Base-by-base conservation (phyloP, 2,797 vertebrate genomes). In the Poecilia velifera region DNA sequence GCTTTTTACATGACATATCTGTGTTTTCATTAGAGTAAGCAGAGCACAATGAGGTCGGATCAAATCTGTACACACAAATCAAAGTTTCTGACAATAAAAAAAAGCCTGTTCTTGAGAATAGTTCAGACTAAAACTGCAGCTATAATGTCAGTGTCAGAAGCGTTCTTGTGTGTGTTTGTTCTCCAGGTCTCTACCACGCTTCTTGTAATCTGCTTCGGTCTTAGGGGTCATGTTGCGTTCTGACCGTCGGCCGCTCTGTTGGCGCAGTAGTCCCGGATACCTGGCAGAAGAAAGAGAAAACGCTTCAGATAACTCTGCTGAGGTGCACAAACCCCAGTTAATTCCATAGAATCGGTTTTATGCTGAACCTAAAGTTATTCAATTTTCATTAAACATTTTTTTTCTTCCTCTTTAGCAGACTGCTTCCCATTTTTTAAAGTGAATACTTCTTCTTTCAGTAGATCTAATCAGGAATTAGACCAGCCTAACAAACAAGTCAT, bases 211-310 rank as follows among this genome's bases (percentile, higher is more conserved):
- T 25, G 45, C 22, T 68, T 78, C 45, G 0, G 34, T 28, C 73
- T 64, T 14, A 76, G 20, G 39, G 34, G 13, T 93, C 87, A 93
- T 66, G 14, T 84, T 51, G 76, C 12, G 39, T 79, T 92, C 41
- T 84, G 88, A 73, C 90, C 81, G 55, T 90, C 87, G 6, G 28
- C 88, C 55, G 2, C 73, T 10, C 76, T 83, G 84, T 88, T 94
- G 68, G 85, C 90, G 72, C 95, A 96, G 87, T 95, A 95, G 68
- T 95, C 91, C 86, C 85, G 84, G 83, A 96, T 78, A 83, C 92
- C 96, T 96, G 91, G 72, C 0, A 36, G 78, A 82, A 73, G 6
- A 79, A 16, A 78, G 34, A 73, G 0, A 12, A 49, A 9, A 0
- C 6, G 1, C 25, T 41, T 6, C 62, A 22, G 43, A 73, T 16